These are phyloP conservation scores for Caenorhabditis macrosperma DNA, from an alignment of 2,888 invertebrate genomes.

Conservation along the genomic window DNA sequence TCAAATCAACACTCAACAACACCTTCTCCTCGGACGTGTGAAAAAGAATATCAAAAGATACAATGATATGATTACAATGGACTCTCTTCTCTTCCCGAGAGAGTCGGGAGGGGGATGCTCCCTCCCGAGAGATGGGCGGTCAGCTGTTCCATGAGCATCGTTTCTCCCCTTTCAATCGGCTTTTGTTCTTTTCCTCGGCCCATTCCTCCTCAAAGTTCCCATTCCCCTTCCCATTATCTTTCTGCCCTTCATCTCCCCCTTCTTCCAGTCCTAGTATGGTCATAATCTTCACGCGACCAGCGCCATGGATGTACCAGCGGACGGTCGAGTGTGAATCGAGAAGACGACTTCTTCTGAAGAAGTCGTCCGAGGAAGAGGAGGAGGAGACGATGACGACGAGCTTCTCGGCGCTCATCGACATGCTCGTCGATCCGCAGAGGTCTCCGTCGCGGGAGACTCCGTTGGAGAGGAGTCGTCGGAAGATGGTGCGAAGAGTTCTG, in stretches of 20 bases:
- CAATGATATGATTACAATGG: constrained; percentile 1
- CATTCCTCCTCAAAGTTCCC: not conserved
- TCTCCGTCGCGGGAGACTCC: not conserved
- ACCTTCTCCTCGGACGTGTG: no score
- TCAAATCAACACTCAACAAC: no score
- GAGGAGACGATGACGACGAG: not conserved
- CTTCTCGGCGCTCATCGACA: not conserved
- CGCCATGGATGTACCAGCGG: not conserved
- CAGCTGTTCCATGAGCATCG: constrained; percentile 1
- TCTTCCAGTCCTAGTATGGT: not conserved
- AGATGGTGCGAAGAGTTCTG: no score
- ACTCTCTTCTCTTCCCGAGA: no score
- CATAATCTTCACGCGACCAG: not conserved
- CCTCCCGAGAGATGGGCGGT: not conserved
- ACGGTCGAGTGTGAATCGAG: not conserved
- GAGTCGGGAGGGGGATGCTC: not conserved
- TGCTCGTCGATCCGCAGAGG: not conserved
- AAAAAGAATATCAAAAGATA: no score
- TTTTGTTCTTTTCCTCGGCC: not conserved
- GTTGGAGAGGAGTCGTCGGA: not conserved
- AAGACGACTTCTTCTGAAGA: no score
- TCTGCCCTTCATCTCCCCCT: no score
- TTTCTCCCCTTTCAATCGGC: not conserved
- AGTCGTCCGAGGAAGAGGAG: no score
- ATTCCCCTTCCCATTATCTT: not conserved